Evolutionary conservation across 2,113 vertebrate genomes (phyloP).

Genomic region (Oncorhynchus kisutch): DNA sequence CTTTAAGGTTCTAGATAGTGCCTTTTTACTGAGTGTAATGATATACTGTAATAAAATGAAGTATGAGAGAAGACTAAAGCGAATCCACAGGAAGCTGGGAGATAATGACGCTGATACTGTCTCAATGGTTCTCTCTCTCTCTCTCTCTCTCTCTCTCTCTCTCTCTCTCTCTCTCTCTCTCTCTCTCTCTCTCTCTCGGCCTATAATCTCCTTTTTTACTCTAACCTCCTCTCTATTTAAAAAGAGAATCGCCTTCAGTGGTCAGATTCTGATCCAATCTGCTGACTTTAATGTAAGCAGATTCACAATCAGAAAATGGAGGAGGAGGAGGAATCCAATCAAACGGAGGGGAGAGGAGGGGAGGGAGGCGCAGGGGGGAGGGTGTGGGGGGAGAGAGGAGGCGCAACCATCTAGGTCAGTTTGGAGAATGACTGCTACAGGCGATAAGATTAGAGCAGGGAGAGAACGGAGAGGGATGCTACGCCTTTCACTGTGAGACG

Average conservation of each 20-base stretch:
- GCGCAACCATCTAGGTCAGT: slow-evolving; percentile 68
- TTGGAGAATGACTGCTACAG: slow-evolving; percentile 71
- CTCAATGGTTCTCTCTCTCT: slow-evolving; percentile 16
- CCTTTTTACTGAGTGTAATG: neutral
- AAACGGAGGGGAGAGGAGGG: neutral
- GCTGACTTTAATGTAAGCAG: slow-evolving; percentile 65
- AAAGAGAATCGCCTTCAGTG: slow-evolving; percentile 50
- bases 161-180: neutral
- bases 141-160: slow-evolving; percentile 8
- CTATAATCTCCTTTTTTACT: slow-evolving; percentile 29
- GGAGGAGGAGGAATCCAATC: slow-evolving; percentile 66
- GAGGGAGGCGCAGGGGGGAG: neutral
- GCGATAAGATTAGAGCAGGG: slow-evolving; percentile 69
- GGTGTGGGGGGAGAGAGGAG: slow-evolving; percentile 29
- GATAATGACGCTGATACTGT: slow-evolving; percentile 11
- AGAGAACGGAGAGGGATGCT: slow-evolving; percentile 9
- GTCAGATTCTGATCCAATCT: slow-evolving; percentile 62
- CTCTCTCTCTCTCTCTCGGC: slow-evolving; percentile 31
- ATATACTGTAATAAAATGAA: neutral
- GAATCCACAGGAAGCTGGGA: neutral
- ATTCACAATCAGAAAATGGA: slow-evolving; percentile 61
- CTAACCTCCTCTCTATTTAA: slow-evolving; percentile 49
- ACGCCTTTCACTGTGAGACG: neutral
- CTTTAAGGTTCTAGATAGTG: too few species aligned
- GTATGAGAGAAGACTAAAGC: neutral